Percentiles rank a stretch among this genome's conserved stretches.
Evolutionary conservation across 64 coral and sea anemone genomes (phyloP).

Genomic region (Trachythela sp.): DNA sequence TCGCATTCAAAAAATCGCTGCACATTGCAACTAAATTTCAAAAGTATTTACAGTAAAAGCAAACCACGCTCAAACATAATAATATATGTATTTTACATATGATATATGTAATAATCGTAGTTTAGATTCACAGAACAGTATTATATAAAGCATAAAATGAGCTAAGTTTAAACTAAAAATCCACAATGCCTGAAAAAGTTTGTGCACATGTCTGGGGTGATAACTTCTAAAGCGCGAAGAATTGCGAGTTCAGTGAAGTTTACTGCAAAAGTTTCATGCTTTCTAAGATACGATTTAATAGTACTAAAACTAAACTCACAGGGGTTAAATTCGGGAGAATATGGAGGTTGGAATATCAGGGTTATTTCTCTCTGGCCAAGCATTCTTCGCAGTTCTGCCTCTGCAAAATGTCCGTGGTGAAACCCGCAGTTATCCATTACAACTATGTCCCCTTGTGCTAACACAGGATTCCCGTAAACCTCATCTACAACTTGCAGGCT

Average conservation of each 20-base stretch:
- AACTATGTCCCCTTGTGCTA: background rate
- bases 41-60: background rate
- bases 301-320: slow-evolving; percentile 27
- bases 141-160: background rate
- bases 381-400: no score
- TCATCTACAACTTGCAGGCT: background rate
- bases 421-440: background rate
- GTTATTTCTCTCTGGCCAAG: background rate
- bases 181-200: slow-evolving; percentile 36
- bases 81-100: no score
- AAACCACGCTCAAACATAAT: background rate
- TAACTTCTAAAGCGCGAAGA: no score
- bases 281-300: slow-evolving; percentile 36
- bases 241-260: slow-evolving; percentile 37
- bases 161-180: background rate
- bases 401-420: no score
- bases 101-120: no score
- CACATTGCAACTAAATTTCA: no score
- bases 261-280: slow-evolving; percentile 10
- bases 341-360: slow-evolving; percentile 35
- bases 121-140: no score
- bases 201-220: no score
- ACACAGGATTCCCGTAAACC: background rate
- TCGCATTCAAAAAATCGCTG: no score
- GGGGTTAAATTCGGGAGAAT: slow-evolving; percentile 39